A percentile compares a stretch with the other conserved stretches of the same genome.
Evolutionary conservation across 1,140 invertebrate species (phyloP).

Genomic region (fruit fly (Drosophila melanogaster)): DNA sequence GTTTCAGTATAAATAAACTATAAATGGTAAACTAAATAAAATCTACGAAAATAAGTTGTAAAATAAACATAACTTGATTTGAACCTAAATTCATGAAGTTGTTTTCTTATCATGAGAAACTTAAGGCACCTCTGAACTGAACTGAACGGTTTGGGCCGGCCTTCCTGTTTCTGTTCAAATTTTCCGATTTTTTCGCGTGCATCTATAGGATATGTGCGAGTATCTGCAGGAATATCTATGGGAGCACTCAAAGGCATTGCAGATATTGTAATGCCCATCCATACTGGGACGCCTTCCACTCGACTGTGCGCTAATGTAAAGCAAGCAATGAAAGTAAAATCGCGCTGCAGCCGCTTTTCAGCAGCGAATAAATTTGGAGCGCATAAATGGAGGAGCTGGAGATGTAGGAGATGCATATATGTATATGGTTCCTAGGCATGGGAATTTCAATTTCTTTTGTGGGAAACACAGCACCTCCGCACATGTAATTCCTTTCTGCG

Average conservation of each 20-base stretch:
- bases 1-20: no score
- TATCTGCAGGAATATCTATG: constrained; percentile 56
- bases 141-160: no score
- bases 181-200: constrained; percentile 1
- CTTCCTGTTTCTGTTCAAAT: no score
- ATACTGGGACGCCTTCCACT: constrained; percentile 50
- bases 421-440: constrained; percentile 22
- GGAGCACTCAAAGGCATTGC: constrained; percentile 73
- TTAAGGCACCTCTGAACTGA: no score
- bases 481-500: constrained; percentile 45
- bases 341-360: constrained; percentile 52
- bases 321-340: constrained; percentile 80
- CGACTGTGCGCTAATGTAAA: constrained; percentile 75
- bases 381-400: constrained; percentile 26
- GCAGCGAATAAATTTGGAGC: constrained; percentile 73
- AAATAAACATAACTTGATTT: no score
- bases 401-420: no score
- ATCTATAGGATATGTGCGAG: constrained; percentile 33
- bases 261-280: constrained; percentile 70
- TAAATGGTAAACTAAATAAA: no score
- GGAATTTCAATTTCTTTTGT: constrained; percentile 69
- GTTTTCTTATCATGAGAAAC: no score
- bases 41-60: no score
- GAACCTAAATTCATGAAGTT: no score
- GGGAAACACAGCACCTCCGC: constrained; percentile 3